Evolutionary conservation across 2,888 invertebrate species (phyloP), one percentile per base, ranked within the genome.

Genomic region (Zele albiditarsus): DNA sequence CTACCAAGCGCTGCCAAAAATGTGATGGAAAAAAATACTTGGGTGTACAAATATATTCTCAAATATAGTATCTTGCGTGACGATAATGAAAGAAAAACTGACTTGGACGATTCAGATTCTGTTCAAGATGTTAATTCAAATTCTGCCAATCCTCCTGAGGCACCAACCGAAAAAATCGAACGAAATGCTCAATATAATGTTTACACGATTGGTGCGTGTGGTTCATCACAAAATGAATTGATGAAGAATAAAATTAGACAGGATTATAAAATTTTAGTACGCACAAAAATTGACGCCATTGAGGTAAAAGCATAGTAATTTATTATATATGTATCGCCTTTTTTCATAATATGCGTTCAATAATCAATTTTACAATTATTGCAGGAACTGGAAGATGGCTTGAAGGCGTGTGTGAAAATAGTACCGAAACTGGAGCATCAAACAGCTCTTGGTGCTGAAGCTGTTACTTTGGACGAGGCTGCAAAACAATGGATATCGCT

Each of bases 401-500:
- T 75, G n/a, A 65, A 71, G 5, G 77, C 75, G n/a, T 38, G 77
- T 58, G 72, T 84, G 38, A 65, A 84, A 42, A 27, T 86, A 25
- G 79, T 78, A 10, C 83, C 86, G 42, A 86, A 85, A 74, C 53
- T 86, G 46, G 86, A 86, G 62, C 81, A 86, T 68, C 86, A 86
- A 77, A 1, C 78, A 33, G 79, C 67, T 38, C 28, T 85, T 27
- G 86, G 85, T 27, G 84, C 84, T 16, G 86, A 86, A 77, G 82
- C 82, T 53, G 80, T 84, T 42, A 84, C 84, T 23, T 73, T 82
- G 8, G 84, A 84, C 28, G 86, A 86, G 80, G 80, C 81, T 31
- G 62, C 81, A 5, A 83, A 82, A 65, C 85, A 86, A 70, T 86
- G 86, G 86, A 77, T 81, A 68, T 80, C 83, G 31, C 73, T 85